A percentile compares a stretch with the other conserved stretches of the same genome.
phyloP scores from a whole-genome alignment of 2,888 invertebrate species.

The Apamea crenata region DNA sequence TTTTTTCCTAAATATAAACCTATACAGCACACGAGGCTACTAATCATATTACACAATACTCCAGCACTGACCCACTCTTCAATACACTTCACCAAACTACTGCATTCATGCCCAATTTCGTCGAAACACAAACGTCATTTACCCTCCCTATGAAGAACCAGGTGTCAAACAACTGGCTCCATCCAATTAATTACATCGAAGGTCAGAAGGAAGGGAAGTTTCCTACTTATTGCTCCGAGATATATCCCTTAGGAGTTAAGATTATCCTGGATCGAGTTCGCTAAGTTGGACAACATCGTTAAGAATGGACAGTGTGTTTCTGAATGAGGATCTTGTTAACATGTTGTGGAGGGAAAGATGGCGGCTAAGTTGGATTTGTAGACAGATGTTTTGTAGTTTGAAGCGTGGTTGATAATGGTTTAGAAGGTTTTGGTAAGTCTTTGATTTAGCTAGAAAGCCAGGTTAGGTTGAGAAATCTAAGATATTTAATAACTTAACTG shows the following conservation, averaged over 20 bases:
- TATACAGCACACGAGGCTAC: too few relatives aligned
- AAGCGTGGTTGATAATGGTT: neutral
- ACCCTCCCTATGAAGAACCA: conserved; percentile 48
- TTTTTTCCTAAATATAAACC: too few relatives aligned
- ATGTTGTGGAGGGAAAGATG: conserved; percentile 15
- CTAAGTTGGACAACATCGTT: conserved; percentile 59
- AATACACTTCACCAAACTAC: conserved; percentile 14
- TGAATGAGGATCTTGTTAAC: conserved; percentile 44
- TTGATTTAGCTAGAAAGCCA: neutral
- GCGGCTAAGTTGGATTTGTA: neutral
- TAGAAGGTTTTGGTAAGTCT: neutral
- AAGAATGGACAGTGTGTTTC: conserved; percentile 47
- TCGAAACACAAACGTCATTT: conserved; percentile 33
- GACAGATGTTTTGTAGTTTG: conserved; percentile 12
- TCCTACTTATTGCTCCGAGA: conserved; percentile 61
- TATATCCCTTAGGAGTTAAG: conserved; percentile 61
- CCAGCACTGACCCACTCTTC: neutral
- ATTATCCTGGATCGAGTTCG: conserved; percentile 66
- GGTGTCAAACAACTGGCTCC: conserved; percentile 55
- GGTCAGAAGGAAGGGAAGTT: conserved; percentile 59
- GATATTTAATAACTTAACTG: neutral
- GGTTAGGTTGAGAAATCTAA: neutral
- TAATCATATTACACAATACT: too few relatives aligned
- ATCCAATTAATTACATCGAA: conserved; percentile 64
- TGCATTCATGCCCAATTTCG: neutral